Evolutionary conservation across 2,797 vertebrate species (phyloP), one percentile per base, ranked within the genome.

Genomic region (Molossus alvarezi): DNA sequence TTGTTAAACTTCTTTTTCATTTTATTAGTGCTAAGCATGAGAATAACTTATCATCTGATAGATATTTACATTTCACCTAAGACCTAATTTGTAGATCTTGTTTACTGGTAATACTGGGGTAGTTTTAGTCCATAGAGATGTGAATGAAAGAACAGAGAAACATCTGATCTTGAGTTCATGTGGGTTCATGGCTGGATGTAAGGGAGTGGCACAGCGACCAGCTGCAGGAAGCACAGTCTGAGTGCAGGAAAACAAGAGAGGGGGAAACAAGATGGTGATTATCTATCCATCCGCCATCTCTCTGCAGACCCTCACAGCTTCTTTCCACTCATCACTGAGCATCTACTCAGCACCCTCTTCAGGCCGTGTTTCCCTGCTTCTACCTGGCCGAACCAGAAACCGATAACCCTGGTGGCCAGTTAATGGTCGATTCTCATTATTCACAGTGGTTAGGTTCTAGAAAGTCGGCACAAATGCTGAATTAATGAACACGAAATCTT

Each of bases 171-270:
- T 11, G 20, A 72, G 60, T 67, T 25, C 23, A 5, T 12, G 33
- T 4, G 1, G 21, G 15, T 57, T 37, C 67, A 48, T 21, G 6
- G 0, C 21, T 27, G 53, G 37, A 13, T 25, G 1, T 11, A 60
- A 29, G 33, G 9, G 14, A 7, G 3, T 15, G 33, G 27, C 29
- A 6, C 1, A 0, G 21, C 9, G 37, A 18, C 15, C 15, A 14
- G 21, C 45, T 25, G 6, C 9, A 5, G 14, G 10, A 57, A 6
- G 15, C 48, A 18, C 0, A 14, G 27, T 33, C 2, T 6, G n/a
- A 14, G 37, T 6, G 11, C 13, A 14, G 0, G 10, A 37, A 41
- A 25, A 29, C 1, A 1, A 1, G 84, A 75, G 20, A 67, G 14
- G 4, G 58, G n/a, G 25, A 6, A 58, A 18, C 6, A 6, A n/a